Conservation (phyloP, 2,888 invertebrate species). For the Tetrapedia diversipes region DNA sequence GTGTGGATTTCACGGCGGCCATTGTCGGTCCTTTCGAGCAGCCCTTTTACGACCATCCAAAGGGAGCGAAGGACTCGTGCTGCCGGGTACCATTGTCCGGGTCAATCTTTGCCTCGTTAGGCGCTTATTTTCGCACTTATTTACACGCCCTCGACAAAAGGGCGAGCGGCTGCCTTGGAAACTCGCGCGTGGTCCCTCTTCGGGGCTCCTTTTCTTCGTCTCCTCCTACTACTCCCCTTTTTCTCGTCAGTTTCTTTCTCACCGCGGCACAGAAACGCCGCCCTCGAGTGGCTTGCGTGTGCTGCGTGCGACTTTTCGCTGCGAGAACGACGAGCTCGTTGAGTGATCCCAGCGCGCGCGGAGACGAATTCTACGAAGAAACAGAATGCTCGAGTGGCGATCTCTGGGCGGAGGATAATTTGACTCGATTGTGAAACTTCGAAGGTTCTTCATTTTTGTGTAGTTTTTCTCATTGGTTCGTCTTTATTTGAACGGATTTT, state of each 20-base stretch:
- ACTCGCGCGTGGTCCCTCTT: constrained; percentile 29
- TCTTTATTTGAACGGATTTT: too few species aligned
- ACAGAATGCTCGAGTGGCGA: neutral
- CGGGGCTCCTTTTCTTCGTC: neutral
- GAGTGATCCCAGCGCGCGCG: constrained; percentile 26
- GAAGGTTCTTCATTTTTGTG: neutral
- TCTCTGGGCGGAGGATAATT: neutral
- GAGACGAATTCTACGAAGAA: constrained; percentile 10
- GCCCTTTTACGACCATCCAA: constrained; percentile 71
- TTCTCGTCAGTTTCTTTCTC: neutral
- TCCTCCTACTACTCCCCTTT: neutral
- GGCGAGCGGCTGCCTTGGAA: constrained; percentile 22
- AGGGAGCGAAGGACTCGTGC: constrained; percentile 74
- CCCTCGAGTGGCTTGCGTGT: neutral
- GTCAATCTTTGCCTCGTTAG: constrained; percentile 83
- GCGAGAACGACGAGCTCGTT: constrained; percentile 27
- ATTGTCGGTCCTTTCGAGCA: constrained; percentile 75
- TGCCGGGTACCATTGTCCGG: constrained; percentile 76
- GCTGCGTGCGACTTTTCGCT: neutral
- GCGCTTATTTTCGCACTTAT: constrained; percentile 82
- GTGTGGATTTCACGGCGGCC: constrained; percentile 79
- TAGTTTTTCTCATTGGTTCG: neutral
- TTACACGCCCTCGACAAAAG: constrained; percentile 70
- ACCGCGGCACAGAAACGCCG: neutral
- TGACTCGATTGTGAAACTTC: too few species aligned